Percentiles rank a stretch among this genome's conserved stretches.
Evolutionary conservation across 2,113 vertebrate genomes (phyloP).

Genomic region (Plotosus lineatus): DNA sequence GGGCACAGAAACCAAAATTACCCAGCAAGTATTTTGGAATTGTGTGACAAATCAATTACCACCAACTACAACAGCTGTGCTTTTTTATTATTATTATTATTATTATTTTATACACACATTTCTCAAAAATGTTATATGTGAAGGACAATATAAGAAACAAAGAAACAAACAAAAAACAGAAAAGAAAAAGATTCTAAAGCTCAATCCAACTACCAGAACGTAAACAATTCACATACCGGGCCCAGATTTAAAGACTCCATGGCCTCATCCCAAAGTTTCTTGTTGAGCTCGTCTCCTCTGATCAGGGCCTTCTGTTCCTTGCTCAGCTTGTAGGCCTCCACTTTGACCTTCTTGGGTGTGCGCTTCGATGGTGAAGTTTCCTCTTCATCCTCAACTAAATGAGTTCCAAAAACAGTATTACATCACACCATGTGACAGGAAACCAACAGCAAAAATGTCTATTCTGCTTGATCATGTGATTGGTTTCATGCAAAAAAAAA

Average conservation of each 20-base stretch:
- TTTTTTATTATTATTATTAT: too few relatives aligned
- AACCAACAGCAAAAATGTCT: background rate
- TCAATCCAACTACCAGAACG: background rate
- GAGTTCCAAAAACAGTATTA: background rate
- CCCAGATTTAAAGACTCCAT: conserved; percentile 84
- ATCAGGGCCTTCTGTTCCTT: conserved; percentile 84
- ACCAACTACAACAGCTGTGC: too few relatives aligned
- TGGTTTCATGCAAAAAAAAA: background rate
- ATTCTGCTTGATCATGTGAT: background rate
- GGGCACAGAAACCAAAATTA: too few relatives aligned
- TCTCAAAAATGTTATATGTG: too few relatives aligned
- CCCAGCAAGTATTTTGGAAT: too few relatives aligned
- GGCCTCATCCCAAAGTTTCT: conserved; percentile 91
- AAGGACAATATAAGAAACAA: too few relatives aligned
- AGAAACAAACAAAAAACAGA: too few relatives aligned
- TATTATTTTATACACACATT: too few relatives aligned
- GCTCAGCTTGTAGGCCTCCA: conserved; percentile 87
- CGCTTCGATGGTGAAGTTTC: conserved; percentile 66
- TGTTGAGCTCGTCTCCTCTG: conserved; percentile 83
- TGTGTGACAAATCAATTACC: too few relatives aligned
- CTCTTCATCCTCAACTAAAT: conserved; percentile 49
- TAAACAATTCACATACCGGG: conserved; percentile 69
- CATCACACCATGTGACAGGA: background rate
- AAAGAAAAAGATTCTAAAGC: background rate
- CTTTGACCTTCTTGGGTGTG: conserved; percentile 83